Conservation (phyloP, 2,797 vertebrate species). For the Cygnus olor region DNA sequence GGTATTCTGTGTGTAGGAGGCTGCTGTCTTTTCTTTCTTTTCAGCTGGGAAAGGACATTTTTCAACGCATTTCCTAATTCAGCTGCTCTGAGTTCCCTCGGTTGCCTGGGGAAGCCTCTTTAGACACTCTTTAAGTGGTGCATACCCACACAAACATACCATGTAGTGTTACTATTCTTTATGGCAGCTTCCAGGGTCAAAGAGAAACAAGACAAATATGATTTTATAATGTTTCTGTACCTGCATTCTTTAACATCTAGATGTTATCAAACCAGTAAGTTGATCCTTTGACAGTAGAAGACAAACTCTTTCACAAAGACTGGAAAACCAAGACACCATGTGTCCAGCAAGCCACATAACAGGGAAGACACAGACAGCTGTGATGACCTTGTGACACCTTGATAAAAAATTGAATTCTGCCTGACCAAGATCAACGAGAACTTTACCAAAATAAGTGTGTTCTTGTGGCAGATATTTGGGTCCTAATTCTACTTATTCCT, state of each 20-base stretch:
- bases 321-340: background rate
- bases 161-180: accelerated
- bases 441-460: background rate
- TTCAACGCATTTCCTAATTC: background rate
- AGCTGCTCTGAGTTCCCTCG: background rate
- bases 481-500: background rate
- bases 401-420: background rate
- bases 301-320: background rate
- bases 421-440: background rate
- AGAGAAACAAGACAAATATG: background rate
- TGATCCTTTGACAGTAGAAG: background rate
- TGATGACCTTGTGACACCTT: background rate
- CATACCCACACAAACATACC: no score
- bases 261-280: background rate
- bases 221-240: background rate
- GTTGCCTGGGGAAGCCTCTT: background rate
- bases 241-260: background rate
- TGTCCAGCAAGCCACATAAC: background rate
- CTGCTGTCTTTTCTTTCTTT: background rate
- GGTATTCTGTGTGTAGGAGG: no score
- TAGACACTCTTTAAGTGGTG: accelerated
- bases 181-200: background rate
- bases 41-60: background rate
- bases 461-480: background rate
- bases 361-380: background rate